Evolutionary conservation across 2,113 vertebrate genomes (phyloP), one percentile per base, ranked within the genome.

Genomic region (Alligator sinensis): DNA sequence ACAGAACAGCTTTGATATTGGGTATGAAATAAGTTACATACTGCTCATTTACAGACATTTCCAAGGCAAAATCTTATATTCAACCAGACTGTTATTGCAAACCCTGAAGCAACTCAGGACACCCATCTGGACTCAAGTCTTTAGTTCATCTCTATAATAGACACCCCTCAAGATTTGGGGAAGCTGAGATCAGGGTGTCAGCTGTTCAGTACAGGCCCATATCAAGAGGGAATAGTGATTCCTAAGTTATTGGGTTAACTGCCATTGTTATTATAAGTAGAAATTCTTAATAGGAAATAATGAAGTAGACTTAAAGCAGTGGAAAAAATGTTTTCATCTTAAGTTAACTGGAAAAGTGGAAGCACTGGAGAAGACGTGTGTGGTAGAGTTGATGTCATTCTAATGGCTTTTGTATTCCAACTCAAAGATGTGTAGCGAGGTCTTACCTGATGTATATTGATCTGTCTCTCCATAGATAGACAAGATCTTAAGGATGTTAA

Each of bases 171-270:
- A 94, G 79, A 61, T 4, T 3, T 9, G 19, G 27, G 25, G 9
- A 92, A 55, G 63, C 2, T 0, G 0, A 16, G 30, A 55, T 15
- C 24, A 13, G 77, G 4, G 5, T 74, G 8, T 3, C 64, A 77
- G 22, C 64, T 72, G 95, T 90, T 90, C 47, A 62, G 24, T 21
- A 66, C 27, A 87, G 91, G 30, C 3, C 3, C 19, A 27, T 79
- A 15, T 70, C 63, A n/a, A 66, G 63, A n/a, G 27, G 63, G 63
- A 66, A 4, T 84, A 92, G 84, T 88, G 4, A 68, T 64, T 88
- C 18, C 5, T 90, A 94, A 94, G 8, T 58, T 74, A 28, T 87
- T 95, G 62, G 86, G 87, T 28, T 87, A 74, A 87, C 89, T 87
- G 38, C 92, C 85, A 55, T 90, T 75, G 82, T 63, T 83, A 4